Conservation (phyloP, 1,140 invertebrate genomes). For the Drosophila busckii region DNA sequence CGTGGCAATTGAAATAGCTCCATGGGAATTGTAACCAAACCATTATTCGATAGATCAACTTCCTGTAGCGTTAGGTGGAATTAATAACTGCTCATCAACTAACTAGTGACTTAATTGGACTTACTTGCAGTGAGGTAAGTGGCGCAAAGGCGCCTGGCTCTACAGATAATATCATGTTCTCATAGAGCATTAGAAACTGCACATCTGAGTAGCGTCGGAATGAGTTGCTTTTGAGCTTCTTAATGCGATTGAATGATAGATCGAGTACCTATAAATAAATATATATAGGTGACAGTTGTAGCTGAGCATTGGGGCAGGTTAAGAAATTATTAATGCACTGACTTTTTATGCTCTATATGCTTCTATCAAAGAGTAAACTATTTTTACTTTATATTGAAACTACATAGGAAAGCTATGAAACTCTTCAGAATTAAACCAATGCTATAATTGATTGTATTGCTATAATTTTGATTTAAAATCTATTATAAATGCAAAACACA, state of each 20-base stretch:
- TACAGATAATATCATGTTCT: constrained; percentile 82
- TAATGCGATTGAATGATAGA: constrained; percentile 82
- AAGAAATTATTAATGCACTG: too few species aligned
- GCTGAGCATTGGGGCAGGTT: too few species aligned
- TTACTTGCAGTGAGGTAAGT: constrained; percentile 79
- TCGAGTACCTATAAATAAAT: constrained; percentile 81
- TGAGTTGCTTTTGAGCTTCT: constrained; percentile 80
- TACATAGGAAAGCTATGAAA: too few species aligned
- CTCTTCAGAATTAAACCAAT: too few species aligned
- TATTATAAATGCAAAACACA: too few species aligned
- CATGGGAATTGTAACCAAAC: constrained; percentile 80
- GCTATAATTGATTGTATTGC: too few species aligned
- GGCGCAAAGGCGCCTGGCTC: constrained; percentile 81
- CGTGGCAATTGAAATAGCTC: constrained; percentile 81
- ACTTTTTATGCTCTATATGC: too few species aligned
- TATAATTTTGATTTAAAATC: too few species aligned
- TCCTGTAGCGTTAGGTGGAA: constrained; percentile 65
- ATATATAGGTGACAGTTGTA: too few species aligned
- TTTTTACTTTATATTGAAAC: too few species aligned
- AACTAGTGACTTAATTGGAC: constrained; percentile 31
- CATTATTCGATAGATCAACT: constrained; percentile 82
- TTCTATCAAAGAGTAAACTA: too few species aligned
- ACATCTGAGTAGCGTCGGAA: constrained; percentile 81
- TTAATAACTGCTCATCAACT: constrained; percentile 20
- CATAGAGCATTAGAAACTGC: constrained; percentile 82